Base-by-base conservation (phyloP, 2,888 invertebrate genomes). In the Ecdyonurus torrentis region DNA sequence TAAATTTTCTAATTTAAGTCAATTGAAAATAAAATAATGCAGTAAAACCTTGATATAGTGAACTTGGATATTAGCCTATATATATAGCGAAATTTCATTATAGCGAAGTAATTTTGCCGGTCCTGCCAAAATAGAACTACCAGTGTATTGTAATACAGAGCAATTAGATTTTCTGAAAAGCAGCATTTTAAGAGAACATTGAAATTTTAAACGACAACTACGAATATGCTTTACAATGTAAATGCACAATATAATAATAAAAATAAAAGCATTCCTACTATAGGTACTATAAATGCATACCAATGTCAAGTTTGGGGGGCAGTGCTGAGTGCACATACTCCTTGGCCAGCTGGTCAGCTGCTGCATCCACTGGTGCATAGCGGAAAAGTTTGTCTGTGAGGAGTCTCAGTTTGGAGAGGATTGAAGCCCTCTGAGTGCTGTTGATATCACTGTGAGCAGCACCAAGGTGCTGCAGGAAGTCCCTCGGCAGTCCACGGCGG, bases 311-410 rank as follows among this genome's bases (percentile, higher is more conserved):
- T 25, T 84, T 79, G 0, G 97, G 97, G 0, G 98, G 97, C 63
- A 98, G 76, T 2, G 90, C 89, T 74, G 90, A 90, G 70, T 89
- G 86, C 72, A 94, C 86, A 71, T 86, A 91, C 67, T 84, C 82
- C 70, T 87, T 89, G 1, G 87, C 89, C 79, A 96, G 80, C 74
- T 88, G 84, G 75, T 98, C 98, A 1, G 89, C 89, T 19, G 89
- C 91, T 52, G 82, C 80, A 74, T 97, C 91, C 20, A 76, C 68
- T 15, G 86, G 82, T 1, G 84, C 74, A 70, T 85, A 77, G 37
- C 81, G 70, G 61, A 83, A 74, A 59, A 89, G 71, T 69, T 80
- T 81, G 20, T 75, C 72, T 71, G 89, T 79, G 24, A 89, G 72
- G 1, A 75, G 73, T 61, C 77, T 74, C 0, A 85, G 72, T 63